phyloP scores from a whole-genome alignment of 2,888 invertebrate species.

The Megalurothrips usitatus region DNA sequence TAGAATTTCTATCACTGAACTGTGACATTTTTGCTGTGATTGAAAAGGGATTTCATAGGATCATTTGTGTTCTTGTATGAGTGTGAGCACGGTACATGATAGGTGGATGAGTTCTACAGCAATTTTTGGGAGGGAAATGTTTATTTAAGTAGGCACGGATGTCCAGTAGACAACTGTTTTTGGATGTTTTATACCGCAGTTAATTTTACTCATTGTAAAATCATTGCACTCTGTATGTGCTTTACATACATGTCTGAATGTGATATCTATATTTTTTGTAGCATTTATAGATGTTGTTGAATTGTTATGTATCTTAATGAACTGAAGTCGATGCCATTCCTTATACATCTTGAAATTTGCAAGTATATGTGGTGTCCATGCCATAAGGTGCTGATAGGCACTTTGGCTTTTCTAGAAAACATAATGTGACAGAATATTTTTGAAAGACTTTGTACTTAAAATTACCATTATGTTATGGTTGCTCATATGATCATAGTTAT shows the following conservation, averaged over 20 bases:
- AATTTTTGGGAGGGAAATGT: too few relatives aligned
- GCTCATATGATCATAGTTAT: too few relatives aligned
- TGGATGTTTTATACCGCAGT: not conserved
- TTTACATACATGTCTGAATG: not conserved
- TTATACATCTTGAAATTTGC: not conserved
- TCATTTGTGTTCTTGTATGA: too few relatives aligned
- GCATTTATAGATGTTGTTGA: not conserved
- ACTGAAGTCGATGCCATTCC: not conserved
- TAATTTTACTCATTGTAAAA: not conserved
- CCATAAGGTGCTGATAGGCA: too few relatives aligned
- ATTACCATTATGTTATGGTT: too few relatives aligned
- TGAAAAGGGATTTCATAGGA: not conserved
- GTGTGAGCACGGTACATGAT: too few relatives aligned
- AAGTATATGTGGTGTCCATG: too few relatives aligned
- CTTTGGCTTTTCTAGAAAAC: too few relatives aligned
- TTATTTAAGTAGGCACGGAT: too few relatives aligned
- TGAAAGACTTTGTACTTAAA: too few relatives aligned
- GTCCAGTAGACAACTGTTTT: not conserved
- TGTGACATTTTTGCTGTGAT: constrained; percentile 9
- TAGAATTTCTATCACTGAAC: not conserved
- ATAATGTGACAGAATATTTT: too few relatives aligned
- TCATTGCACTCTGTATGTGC: not conserved
- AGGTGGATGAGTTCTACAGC: too few relatives aligned
- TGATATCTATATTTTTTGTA: not conserved
- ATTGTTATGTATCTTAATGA: not conserved